Conservation (phyloP, 1,140 invertebrate genomes). For the Cydia fagiglandana region DNA sequence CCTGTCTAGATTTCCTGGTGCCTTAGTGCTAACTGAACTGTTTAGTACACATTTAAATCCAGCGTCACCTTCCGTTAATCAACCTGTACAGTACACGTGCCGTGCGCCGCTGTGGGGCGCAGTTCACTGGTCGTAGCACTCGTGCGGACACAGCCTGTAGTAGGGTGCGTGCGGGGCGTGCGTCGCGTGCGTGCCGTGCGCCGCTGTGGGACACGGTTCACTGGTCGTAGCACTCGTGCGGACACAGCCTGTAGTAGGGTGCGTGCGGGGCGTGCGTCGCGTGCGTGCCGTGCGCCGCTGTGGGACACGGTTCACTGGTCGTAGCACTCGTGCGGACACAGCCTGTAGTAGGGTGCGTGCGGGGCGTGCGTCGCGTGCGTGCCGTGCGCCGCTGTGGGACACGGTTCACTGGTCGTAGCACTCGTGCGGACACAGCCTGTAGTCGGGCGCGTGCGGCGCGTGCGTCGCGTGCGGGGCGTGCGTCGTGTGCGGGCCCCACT, state of each 20-base stretch:
- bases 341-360: conserved; percentile 8
- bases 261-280: not conserved
- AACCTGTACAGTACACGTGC: no score
- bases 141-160: conserved; percentile 14
- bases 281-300: not conserved
- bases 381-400: not conserved
- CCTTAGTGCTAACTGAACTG: no score
- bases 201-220: not conserved
- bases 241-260: conserved; percentile 1
- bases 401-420: conserved; percentile 9
- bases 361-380: not conserved
- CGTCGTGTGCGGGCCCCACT: conserved; percentile 41
- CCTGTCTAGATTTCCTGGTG: no score
- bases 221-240: conserved; percentile 18
- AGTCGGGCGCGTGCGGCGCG: conserved; percentile 11
- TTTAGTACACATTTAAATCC: no score
- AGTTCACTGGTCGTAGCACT: conserved; percentile 14
- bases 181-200: not conserved
- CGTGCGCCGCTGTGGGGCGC: not conserved
- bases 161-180: conserved; percentile 4
- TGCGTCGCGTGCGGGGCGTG: conserved; percentile 8
- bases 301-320: not conserved
- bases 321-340: conserved; percentile 16
- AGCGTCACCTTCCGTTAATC: no score
- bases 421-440: conserved; percentile 14